These are phyloP conservation scores for Capreolus pygargus DNA, from an alignment of 2,113 vertebrate species.

Conservation along the genomic window DNA sequence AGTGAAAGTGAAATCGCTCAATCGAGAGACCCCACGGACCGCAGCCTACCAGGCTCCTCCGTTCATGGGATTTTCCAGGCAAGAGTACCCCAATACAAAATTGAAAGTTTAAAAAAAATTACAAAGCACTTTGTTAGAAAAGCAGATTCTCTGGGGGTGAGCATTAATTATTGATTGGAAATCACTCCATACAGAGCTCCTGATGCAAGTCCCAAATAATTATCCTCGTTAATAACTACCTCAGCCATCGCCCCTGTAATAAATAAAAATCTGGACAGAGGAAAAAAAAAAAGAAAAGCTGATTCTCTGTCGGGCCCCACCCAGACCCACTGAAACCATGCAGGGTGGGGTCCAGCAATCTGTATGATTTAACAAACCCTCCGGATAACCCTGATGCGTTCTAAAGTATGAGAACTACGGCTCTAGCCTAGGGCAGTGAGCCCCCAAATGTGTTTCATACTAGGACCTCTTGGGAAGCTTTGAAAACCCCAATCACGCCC, in stretches of 20 bases:
- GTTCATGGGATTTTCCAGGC: too few relatives aligned
- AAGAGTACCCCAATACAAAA: not conserved
- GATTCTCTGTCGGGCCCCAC: not conserved
- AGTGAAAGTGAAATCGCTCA: too few relatives aligned
- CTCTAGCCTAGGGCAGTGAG: not conserved
- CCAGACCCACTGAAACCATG: not conserved
- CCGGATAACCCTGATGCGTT: not conserved
- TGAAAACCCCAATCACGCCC: not conserved
- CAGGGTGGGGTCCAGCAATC: not conserved
- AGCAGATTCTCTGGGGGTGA: not conserved
- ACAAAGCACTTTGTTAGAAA: not conserved
- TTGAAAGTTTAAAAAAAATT: not conserved
- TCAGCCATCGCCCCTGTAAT: not conserved
- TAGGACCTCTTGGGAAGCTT: not conserved
- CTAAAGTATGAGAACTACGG: not conserved
- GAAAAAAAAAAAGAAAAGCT: too few relatives aligned
- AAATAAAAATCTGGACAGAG: not conserved
- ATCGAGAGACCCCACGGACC: too few relatives aligned
- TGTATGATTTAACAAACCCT: not conserved
- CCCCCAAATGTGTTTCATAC: not conserved
- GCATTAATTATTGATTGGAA: conserved; percentile 67
- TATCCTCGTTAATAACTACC: conserved; percentile 31
- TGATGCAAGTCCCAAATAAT: conserved; percentile 49
- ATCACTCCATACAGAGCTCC: not conserved
- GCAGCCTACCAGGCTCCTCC: too few relatives aligned